Base-by-base conservation (phyloP, 1,140 invertebrate species). In the Drosophila nigromelanica region DNA sequence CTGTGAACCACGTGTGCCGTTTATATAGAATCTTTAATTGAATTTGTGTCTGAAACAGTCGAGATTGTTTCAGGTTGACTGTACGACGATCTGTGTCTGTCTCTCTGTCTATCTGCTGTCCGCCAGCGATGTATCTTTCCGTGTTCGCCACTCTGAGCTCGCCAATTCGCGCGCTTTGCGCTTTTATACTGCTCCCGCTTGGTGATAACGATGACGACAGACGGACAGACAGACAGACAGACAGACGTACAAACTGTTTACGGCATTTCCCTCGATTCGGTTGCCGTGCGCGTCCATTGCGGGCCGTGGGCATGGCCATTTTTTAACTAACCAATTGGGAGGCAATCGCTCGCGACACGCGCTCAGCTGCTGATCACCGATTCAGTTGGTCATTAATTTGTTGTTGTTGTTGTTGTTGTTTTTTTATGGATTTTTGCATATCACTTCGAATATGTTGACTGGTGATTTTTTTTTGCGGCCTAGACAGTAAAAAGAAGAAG, bases 301-400 rank as follows among this genome's bases (percentile, higher is more conserved):
- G 35, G 33, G 35, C 35, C 27, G 14, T 51, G 54, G 42, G 24
- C 45, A 39, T 60, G 64, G 43, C 39, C 47, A 51, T 37, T 52
- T 52, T 68, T 55, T 60, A 51, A 68, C 43, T 60, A 50, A 27
- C 64, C 43, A 66, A 48, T 12, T 33, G 43, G 18, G 6, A n/a
- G 10, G 27, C 33, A 50, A 35, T 33, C 27, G 10, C 24, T 3
- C 21, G 33, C 18, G 4, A 4, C 45, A 60, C 64, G 64, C 35
- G 35, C 10, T 10, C 8, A 14, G 5, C 35, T 10, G 35, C 35
- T 59, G 63, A 59, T 50, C 37, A 18, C n/a, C 14, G 35, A 1
- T 2, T 56, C 6, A 45, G 4, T 45, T 45, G 15, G 8, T 21
- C 43, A 21, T 45, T 45, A 15, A 18, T 15, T 7, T 5, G 24